A percentile compares a stretch with the other conserved stretches of the same genome.
Conservation (phyloP, 2,888 invertebrate genomes). For the Dioctria linearis region DNA sequence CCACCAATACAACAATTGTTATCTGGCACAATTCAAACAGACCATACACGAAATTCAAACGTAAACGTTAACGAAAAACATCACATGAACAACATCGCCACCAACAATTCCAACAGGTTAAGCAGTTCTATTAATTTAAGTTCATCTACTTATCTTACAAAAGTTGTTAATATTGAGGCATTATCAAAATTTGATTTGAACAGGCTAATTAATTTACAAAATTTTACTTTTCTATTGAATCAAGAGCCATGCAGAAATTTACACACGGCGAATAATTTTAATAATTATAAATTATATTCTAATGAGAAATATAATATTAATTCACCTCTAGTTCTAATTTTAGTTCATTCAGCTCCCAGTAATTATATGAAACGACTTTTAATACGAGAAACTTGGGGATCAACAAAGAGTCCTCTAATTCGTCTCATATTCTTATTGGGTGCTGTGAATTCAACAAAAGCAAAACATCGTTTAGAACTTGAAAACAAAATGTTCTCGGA, state of each 20-base stretch:
- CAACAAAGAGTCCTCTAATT: constrained; percentile 71
- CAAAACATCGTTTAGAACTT: constrained; percentile 68
- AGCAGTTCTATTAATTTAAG: constrained; percentile 38
- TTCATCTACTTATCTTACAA: constrained; percentile 20
- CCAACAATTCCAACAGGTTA: constrained; percentile 13
- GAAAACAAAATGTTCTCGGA: constrained; percentile 78
- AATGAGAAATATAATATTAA: constrained; percentile 61
- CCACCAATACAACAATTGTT: constrained; percentile 27
- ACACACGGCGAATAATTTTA: background rate
- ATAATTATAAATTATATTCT: constrained; percentile 54
- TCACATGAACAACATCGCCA: background rate
- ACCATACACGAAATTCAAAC: constrained; percentile 50
- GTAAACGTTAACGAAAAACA: background rate
- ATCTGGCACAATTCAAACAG: constrained; percentile 52
- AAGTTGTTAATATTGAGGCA: constrained; percentile 54
- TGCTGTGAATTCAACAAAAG: constrained; percentile 68
- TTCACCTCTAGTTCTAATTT: constrained; percentile 75
- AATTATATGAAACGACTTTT: constrained; percentile 77
- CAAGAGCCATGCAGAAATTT: constrained; percentile 72
- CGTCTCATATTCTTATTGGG: constrained; percentile 81
- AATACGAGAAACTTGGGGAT: constrained; percentile 84
- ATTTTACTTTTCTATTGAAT: constrained; percentile 77
- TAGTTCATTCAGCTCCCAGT: constrained; percentile 79
- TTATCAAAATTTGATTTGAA: constrained; percentile 65
- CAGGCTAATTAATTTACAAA: constrained; percentile 74